Evolutionary conservation across 2,888 invertebrate species (phyloP).

Genomic region (Buathra laborator): DNA sequence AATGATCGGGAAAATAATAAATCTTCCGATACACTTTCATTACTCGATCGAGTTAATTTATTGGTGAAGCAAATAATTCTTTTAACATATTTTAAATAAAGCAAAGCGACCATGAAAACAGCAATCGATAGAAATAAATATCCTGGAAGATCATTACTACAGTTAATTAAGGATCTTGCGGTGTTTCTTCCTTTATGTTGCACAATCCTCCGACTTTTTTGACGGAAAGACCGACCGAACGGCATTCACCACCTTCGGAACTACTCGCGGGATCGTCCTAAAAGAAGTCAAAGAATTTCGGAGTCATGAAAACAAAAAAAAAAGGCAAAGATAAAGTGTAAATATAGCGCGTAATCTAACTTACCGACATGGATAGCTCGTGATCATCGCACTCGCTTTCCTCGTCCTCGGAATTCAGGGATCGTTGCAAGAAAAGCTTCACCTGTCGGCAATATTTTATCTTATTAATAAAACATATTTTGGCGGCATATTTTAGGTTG

Average conservation of each 20-base stretch:
- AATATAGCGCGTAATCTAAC: conserved; percentile 16
- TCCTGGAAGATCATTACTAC: not conserved
- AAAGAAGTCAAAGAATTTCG: not conserved
- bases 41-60: not conserved
- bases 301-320: not conserved
- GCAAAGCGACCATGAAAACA: not conserved
- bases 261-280: conserved; percentile 71
- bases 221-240: conserved; percentile 71
- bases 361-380: conserved; percentile 67
- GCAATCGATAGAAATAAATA: not conserved
- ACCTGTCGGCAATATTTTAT: conserved; percentile 68
- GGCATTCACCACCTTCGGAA: conserved; percentile 68
- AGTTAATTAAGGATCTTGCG: conserved; percentile 73
- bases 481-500: too few relatives aligned
- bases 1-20: conserved; percentile 40
- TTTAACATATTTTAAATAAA: not conserved
- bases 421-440: conserved; percentile 85
- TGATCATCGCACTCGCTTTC: conserved; percentile 82
- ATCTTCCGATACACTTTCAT: not conserved
- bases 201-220: conserved; percentile 80
- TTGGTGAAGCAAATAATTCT: not conserved
- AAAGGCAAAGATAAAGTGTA: not conserved
- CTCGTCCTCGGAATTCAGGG: conserved; percentile 85
- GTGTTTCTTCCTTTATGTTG: conserved; percentile 83
- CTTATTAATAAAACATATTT: not conserved